Evolutionary conservation across 2,888 invertebrate genomes (phyloP).

Genomic region (Meta bourneti): DNA sequence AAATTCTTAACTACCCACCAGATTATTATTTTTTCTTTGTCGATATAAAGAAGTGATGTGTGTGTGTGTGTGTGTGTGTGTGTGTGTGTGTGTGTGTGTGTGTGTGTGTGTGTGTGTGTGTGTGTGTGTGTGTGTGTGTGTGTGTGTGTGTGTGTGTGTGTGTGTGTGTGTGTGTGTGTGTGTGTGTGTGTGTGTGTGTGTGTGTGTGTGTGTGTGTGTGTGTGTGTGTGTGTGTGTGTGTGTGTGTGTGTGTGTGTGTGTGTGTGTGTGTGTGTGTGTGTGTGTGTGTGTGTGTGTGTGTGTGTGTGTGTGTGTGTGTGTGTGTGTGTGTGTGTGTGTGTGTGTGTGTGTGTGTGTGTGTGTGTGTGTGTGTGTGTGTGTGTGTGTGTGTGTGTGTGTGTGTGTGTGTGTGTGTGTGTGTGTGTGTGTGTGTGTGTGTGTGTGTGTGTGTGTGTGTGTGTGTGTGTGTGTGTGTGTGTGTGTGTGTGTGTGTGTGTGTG

Average conservation of each 20-base stretch:
- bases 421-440: slow-evolving; percentile 45
- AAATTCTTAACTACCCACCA: too few species aligned
- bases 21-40: too few species aligned
- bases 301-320: slow-evolving; percentile 5
- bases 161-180: too few species aligned
- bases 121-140: too few species aligned
- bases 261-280: not conserved
- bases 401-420: slow-evolving; percentile 46
- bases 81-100: too few species aligned
- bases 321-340: slow-evolving; percentile 23
- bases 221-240: too few species aligned
- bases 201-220: too few species aligned
- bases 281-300: not conserved
- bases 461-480: slow-evolving; percentile 45
- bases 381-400: slow-evolving; percentile 28
- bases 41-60: too few species aligned
- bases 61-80: too few species aligned
- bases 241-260: not conserved
- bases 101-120: too few species aligned
- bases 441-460: slow-evolving; percentile 45
- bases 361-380: slow-evolving; percentile 41
- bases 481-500: slow-evolving; percentile 38
- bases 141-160: too few species aligned
- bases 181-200: too few species aligned
- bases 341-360: slow-evolving; percentile 45